phyloP scores from a whole-genome alignment of 1,140 invertebrate genomes.

The Radopholus similis region DNA sequence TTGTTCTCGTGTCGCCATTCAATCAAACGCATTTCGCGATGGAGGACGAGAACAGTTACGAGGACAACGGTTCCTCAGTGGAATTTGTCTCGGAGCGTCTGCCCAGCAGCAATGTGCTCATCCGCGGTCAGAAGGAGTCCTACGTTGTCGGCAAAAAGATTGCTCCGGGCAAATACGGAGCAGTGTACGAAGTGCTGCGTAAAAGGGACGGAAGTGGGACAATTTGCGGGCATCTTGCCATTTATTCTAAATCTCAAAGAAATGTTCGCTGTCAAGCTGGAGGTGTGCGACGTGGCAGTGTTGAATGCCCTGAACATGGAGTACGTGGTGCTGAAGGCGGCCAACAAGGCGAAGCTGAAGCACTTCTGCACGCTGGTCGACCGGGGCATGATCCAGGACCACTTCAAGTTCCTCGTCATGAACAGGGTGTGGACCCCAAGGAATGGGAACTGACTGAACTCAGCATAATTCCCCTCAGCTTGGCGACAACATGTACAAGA shows the following conservation, averaged over 20 bases:
- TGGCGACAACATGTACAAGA: conserved; percentile 51
- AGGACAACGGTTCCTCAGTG: conserved; percentile 11
- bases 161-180: conserved; percentile 48
- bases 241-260: not conserved
- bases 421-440: conserved; percentile 31
- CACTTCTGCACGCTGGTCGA: conserved; percentile 49
- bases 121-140: conserved; percentile 45
- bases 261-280: conserved; percentile 53
- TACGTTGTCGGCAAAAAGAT: conserved; percentile 54
- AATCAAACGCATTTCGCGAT: not conserved
- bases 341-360: conserved; percentile 24
- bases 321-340: conserved; percentile 52
- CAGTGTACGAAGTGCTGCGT: conserved; percentile 55
- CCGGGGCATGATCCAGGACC: conserved; percentile 56
- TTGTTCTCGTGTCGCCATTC: not conserved
- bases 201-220: conserved; percentile 40
- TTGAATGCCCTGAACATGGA: conserved; percentile 54
- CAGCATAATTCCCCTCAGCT: conserved; percentile 34
- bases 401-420: conserved; percentile 60
- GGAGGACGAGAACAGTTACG: conserved; percentile 26
- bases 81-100: conserved; percentile 37
- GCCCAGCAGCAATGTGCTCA: conserved; percentile 48
- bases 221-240: not conserved
- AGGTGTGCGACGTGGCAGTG: conserved; percentile 47
- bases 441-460: not conserved